Evolutionary conservation across 2,797 vertebrate species (phyloP).

Genomic region (Lutjanus campechanus): DNA sequence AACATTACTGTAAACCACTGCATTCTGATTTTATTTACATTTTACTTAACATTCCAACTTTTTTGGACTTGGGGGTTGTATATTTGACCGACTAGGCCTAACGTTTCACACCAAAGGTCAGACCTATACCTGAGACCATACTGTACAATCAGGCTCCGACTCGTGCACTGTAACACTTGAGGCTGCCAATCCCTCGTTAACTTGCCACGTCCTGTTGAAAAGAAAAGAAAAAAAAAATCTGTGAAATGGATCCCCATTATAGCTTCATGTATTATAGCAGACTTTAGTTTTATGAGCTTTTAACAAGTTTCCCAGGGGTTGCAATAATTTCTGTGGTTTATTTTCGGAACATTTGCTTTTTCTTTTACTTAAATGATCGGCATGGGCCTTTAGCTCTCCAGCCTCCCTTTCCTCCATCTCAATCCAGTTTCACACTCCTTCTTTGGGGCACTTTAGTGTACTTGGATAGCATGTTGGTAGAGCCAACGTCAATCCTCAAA

Average conservation of each 20-base stretch:
- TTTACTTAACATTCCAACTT: no score
- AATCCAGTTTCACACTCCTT: constrained; percentile 67
- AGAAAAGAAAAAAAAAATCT: constrained; percentile 70
- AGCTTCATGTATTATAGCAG: constrained; percentile 84
- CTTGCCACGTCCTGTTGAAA: constrained; percentile 81
- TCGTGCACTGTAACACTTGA: constrained; percentile 50
- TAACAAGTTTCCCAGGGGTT: constrained; percentile 88
- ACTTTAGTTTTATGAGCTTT: constrained; percentile 90
- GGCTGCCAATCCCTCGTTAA: constrained; percentile 79
- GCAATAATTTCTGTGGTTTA: constrained; percentile 89
- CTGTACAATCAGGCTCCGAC: constrained; percentile 20
- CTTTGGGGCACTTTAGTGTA: constrained; percentile 60
- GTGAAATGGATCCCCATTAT: constrained; percentile 85
- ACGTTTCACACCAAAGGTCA: constrained; percentile 13
- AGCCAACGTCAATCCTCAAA: constrained; percentile 71
- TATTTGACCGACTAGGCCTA: background rate
- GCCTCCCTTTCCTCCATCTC: constrained; percentile 55
- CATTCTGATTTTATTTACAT: no score
- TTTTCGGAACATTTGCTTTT: constrained; percentile 84
- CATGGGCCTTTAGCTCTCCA: constrained; percentile 55
- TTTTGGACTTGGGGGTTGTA: background rate
- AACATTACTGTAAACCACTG: no score
- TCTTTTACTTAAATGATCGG: constrained; percentile 74
- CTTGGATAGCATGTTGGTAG: constrained; percentile 47
- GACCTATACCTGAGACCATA: constrained; percentile 7